Evolutionary conservation across 2,797 vertebrate species (phyloP).

Genomic region (Rhyacichthys aspro): DNA sequence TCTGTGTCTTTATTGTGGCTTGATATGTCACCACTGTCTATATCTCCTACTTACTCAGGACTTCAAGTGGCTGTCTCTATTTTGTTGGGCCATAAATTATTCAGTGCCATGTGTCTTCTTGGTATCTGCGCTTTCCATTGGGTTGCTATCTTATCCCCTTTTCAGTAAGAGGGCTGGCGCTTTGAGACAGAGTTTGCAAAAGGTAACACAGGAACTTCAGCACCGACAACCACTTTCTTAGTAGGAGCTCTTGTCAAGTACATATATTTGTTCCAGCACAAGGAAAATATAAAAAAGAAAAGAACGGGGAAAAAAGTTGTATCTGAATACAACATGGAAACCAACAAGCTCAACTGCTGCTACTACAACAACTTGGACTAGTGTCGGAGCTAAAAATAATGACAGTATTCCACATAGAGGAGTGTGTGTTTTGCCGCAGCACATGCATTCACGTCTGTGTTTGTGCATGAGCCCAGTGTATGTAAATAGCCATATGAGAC

Average conservation of each 20-base stretch:
- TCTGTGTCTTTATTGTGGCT: constrained; percentile 84
- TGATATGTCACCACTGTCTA: constrained; percentile 87
- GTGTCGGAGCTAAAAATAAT: constrained; percentile 77
- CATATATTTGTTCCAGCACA: constrained; percentile 82
- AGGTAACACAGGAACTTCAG: constrained; percentile 85
- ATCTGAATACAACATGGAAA: constrained; percentile 82
- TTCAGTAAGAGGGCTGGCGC: constrained; percentile 80
- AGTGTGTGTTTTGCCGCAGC: constrained; percentile 62
- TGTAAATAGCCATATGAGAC: constrained; percentile 88
- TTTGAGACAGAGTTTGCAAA: constrained; percentile 87
- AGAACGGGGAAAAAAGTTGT: constrained; percentile 76
- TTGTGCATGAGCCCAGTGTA: constrained; percentile 70
- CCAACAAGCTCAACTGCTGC: constrained; percentile 77
- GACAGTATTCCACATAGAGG: constrained; percentile 68
- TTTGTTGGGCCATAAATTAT: constrained; percentile 86
- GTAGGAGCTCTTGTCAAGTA: constrained; percentile 84
- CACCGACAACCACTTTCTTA: constrained; percentile 85
- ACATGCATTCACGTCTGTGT: constrained; percentile 27
- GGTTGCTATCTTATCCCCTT: constrained; percentile 81
- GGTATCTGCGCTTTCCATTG: constrained; percentile 81
- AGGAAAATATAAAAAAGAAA: constrained; percentile 80
- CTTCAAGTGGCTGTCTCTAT: constrained; percentile 86
- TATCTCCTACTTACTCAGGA: constrained; percentile 84
- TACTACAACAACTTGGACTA: constrained; percentile 76
- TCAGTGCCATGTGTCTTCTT: constrained; percentile 82